phyloP scores from a whole-genome alignment of 2,797 vertebrate genomes.

The Octomys mimax region DNA sequence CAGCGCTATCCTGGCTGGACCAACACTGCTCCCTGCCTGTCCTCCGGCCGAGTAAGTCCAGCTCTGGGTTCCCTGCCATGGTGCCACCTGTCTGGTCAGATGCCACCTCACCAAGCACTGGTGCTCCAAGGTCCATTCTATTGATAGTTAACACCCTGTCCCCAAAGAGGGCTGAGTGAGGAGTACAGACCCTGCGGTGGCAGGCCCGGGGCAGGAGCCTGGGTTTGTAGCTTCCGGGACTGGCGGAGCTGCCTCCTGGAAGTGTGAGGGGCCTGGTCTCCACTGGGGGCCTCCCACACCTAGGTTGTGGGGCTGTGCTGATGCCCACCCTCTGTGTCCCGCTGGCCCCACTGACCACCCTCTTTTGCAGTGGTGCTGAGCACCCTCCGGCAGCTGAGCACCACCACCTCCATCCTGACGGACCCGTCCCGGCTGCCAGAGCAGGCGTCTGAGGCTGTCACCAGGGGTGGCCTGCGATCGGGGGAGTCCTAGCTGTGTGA shows the following conservation, averaged over 20 bases:
- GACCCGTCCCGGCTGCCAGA: constrained; percentile 93
- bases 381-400: constrained; percentile 95
- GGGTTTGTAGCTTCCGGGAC: background rate
- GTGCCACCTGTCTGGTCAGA: fast-evolving
- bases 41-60: constrained; percentile 96
- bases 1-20: constrained; percentile 95
- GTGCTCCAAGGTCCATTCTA: background rate
- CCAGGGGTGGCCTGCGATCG: constrained; percentile 82
- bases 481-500: constrained; percentile 88
- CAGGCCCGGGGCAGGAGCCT: background rate
- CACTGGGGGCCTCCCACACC: background rate
- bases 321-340: background rate
- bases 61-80: fast-evolving
- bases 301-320: background rate
- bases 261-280: background rate
- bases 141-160: background rate
- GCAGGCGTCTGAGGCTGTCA: constrained; percentile 93
- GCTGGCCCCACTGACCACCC: background rate
- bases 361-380: constrained; percentile 92
- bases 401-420: constrained; percentile 94
- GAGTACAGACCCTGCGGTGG: background rate
- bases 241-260: no score
- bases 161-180: fast-evolving
- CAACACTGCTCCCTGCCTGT: constrained; percentile 95
- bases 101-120: fast-evolving